Base-by-base conservation (phyloP, 2,888 invertebrate genomes). In the Dascillus cervinus region DNA sequence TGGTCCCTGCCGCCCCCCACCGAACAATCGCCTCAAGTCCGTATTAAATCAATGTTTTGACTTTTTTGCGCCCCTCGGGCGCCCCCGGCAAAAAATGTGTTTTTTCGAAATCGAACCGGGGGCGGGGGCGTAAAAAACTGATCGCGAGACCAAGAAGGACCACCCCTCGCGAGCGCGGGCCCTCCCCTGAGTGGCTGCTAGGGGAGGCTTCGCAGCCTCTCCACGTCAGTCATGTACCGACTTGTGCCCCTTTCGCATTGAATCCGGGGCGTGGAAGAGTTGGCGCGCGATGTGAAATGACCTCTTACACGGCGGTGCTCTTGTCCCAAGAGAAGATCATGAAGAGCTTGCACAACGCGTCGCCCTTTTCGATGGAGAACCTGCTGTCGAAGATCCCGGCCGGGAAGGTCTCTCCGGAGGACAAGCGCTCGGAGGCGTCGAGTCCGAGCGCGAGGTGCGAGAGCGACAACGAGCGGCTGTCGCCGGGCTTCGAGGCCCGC, bases 351-450 rank as follows among this genome's bases (percentile, higher is more conserved):
- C 59, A 60, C 42, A 56, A 52, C 43, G 51, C 59, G 12, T 62
- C 60, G 27, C 53, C 63, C 2, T 65, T 65, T 37, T 61, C 64
- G 5, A 64, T 65, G 64, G 65, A 65, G 32, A 64, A 58, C 35
- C 50, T 65, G 3, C 46, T 65, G 10, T 46, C 57, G 10, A 39
- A 34, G 22, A 39, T 39, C 32, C 50, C 50, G 23, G 37, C 48
- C 34, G 61, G 60, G 3, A 64, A 61, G 47, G 53, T 60, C 9
- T 57, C 60, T 6, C 62, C 62, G 24, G 61, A 58, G 41, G 50
- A 46, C 29, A 32, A 21, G 11, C 24, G 33, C 6, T 23, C 25
- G 8, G 23, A 34, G 3, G 22, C 32, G 2, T 35, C 39, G 17
- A 39, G 39, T 12, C 36, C 37, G 6, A 38, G 36, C 32, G 30